Evolutionary conservation across 1,140 invertebrate species (phyloP).

Genomic region (Diabrotica undecimpunctata): DNA sequence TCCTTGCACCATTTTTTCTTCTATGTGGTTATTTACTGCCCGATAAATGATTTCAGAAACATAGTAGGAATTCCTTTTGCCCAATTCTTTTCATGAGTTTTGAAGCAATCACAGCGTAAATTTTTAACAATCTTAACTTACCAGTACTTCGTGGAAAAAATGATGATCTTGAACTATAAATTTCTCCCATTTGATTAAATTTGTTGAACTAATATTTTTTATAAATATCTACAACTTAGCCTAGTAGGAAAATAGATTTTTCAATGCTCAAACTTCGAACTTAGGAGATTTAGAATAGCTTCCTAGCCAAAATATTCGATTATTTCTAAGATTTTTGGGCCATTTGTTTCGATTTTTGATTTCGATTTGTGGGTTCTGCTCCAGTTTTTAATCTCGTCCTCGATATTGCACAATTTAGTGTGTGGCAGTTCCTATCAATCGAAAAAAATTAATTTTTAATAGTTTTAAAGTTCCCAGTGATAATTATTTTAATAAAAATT

Average conservation of each 20-base stretch:
- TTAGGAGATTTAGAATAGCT: not conserved
- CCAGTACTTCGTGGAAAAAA: no score
- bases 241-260: not conserved
- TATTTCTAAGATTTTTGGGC: not conserved
- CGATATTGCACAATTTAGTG: constrained; percentile 1
- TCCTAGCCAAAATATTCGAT: not conserved
- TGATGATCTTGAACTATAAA: no score
- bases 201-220: no score
- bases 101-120: no score
- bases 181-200: no score
- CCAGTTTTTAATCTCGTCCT: not conserved
- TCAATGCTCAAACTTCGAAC: not conserved
- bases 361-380: not conserved
- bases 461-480: not conserved
- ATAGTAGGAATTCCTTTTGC: no score
- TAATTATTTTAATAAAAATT: not conserved
- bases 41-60: no score
- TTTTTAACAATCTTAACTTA: no score
- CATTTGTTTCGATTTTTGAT: not conserved
- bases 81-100: no score
- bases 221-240: not conserved
- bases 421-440: not conserved
- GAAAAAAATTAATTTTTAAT: not conserved
- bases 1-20: no score
- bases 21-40: no score